phyloP scores from a whole-genome alignment of 1,140 invertebrate species.

The Neomicropteryx cornuta region DNA sequence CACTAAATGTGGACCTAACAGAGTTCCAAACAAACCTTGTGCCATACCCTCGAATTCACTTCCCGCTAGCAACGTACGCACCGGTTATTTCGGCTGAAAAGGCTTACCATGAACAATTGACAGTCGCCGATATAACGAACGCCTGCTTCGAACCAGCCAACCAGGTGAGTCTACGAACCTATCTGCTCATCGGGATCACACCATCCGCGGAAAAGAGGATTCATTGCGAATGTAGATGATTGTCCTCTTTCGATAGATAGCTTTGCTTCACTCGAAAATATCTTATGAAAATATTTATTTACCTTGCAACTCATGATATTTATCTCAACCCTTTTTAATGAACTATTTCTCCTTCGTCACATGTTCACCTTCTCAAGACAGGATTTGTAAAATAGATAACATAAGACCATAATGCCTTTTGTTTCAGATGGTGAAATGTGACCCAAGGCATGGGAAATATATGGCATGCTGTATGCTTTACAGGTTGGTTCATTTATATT shows the following conservation, averaged over 20 bases:
- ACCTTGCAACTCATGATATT: conserved; percentile 1
- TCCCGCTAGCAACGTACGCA: conserved; percentile 67
- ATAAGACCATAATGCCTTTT: neutral
- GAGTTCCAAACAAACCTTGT: conserved; percentile 86
- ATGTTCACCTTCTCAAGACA: too few species aligned
- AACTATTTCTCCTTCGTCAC: too few species aligned
- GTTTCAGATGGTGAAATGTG: conserved; percentile 76
- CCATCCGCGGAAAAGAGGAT: neutral
- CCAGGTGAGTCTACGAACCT: conserved; percentile 42
- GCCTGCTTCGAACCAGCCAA: conserved; percentile 73
- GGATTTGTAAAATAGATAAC: neutral
- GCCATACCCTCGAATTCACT: conserved; percentile 72
- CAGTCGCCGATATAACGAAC: conserved; percentile 71
- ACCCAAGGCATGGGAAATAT: conserved; percentile 68
- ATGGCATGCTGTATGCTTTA: conserved; percentile 85
- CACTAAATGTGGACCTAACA: conserved; percentile 78
- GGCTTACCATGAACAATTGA: conserved; percentile 69
- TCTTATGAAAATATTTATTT: neutral
- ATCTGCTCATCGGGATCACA: neutral
- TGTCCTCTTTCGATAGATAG: neutral
- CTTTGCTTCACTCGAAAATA: neutral
- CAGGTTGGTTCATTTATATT: conserved; percentile 29
- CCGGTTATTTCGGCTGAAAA: conserved; percentile 72
- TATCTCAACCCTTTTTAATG: neutral
- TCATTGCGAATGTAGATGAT: neutral